phyloP scores from a whole-genome alignment of 2,888 invertebrate species.

The Vanessa cardui region DNA sequence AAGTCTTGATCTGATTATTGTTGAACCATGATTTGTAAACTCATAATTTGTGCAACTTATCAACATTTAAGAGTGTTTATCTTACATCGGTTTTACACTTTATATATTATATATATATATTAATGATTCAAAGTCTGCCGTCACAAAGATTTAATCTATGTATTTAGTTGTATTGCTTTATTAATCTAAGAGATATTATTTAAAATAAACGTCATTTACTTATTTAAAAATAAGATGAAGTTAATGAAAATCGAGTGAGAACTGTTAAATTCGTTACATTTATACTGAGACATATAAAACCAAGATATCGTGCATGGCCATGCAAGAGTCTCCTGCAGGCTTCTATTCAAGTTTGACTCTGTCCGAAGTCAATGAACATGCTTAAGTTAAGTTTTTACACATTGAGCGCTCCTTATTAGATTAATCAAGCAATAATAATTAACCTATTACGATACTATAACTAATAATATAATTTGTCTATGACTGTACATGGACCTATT shows the following conservation, averaged over 20 bases:
- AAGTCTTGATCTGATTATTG: constrained; percentile 12
- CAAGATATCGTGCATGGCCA: background rate
- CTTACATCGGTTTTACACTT: constrained; percentile 8
- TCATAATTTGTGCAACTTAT: constrained; percentile 40
- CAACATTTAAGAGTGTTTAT: constrained; percentile 5
- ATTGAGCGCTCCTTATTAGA: constrained; percentile 33
- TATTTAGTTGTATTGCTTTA: constrained; percentile 39
- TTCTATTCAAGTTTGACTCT: background rate
- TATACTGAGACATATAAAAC: constrained; percentile 3
- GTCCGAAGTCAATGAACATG: background rate
- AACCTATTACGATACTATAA: constrained; percentile 43
- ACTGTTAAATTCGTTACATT: constrained; percentile 5
- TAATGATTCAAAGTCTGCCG: constrained; percentile 32
- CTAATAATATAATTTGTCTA: constrained; percentile 53
- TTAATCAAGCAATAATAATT: constrained; percentile 46
- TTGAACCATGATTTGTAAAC: constrained; percentile 25
- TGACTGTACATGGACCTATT: constrained; percentile 51
- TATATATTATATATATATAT: constrained; percentile 12
- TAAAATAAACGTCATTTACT: background rate
- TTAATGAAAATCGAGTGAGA: background rate
- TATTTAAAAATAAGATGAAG: constrained; percentile 11
- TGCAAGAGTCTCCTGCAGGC: background rate
- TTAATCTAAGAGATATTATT: constrained; percentile 37
- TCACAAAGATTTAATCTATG: constrained; percentile 43
- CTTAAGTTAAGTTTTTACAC: constrained; percentile 7